Evolutionary conservation across 1,140 invertebrate genomes (phyloP), one percentile per base, ranked within the genome.

Genomic region (Anoplophora glabripennis): DNA sequence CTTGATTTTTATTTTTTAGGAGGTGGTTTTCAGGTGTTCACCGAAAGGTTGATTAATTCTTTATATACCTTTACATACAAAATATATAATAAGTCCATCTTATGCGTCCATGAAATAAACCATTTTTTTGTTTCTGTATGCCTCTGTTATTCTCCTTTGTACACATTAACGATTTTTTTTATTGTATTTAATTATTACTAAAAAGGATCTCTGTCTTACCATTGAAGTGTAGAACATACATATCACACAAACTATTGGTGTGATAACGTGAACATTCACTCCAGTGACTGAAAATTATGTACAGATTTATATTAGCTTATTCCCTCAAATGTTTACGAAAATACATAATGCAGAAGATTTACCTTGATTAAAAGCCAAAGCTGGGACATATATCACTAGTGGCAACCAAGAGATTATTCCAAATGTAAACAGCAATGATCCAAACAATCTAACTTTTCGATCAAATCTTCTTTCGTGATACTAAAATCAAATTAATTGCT

Each of bases 161-260:
- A n/a, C n/a, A n/a, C n/a, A n/a, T n/a, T n/a, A n/a, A n/a, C n/a
- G n/a, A n/a, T n/a, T n/a, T n/a, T n/a, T n/a, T n/a, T n/a, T n/a
- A n/a, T n/a, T n/a, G n/a, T n/a, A n/a, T n/a, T n/a, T n/a, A n/a
- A n/a, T n/a, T n/a, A n/a, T n/a, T n/a, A n/a, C 5, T 28, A 14
- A 14, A 21, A 47, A 28, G 28, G 7, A 54, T 9, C 4, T 44
- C 5, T 45, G 35, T 60, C 86, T 84, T 81, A 93, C 92, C 69
- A 94, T 83, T 57, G 89, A 88, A 0, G 94, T 96, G 70, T 96
- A 96, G 74, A 96, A 93, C 56, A 94, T 94, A 76, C 92, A 95
- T 11, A 96, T 88, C 7, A 91, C 74, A 66, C 92, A 94, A 34
- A 94, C 90, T 11, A 90, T 83, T 1, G 91, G 85, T 2, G 93